Base-by-base conservation (phyloP, 1,140 invertebrate genomes). In the Nasonia longicornis region DNA sequence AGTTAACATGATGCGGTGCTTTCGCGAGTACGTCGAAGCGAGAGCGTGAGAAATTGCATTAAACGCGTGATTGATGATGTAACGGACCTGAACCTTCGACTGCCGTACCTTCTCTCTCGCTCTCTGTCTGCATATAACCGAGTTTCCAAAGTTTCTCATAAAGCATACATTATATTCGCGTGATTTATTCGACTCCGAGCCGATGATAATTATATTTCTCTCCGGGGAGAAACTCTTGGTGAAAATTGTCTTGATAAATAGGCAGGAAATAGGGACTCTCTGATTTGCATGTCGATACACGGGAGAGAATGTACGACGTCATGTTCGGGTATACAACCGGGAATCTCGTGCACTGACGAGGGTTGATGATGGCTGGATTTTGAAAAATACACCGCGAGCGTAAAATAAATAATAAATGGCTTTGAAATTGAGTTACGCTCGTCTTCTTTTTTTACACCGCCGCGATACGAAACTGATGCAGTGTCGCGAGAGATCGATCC, bases 41-140 rank as follows among this genome's bases (percentile, higher is more conserved):
- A 74, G 72, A 29, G 71, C 14, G 29, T 31, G 77, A 80, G 72
- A 81, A 75, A 81, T 76, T 63, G 66, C 64, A 81, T 76, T 81
- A 76, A 76, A 75, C 26, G 38, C 58, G 35, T 76, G 74, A 76
- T 76, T 45, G 74, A 76, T 76, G 52, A 76, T 66, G 63, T 71
- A 76, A 81, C 67, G 71, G 72, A n/a, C 52, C 42, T 8, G 70
- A 80, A 42, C 67, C 71, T 16, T 48, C 42, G 10, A 26, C 42
- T 38, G 71, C 16, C 38, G 71, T 22, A 73, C 20, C 31, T 26
- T 48, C 71, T 14, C 71, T 26, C 71, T 26, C 31, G 31, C 71
- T 26, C 35, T 45, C 8, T 35, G 8, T 45, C 8, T 35, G 8
- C 35, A 35, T 16, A 42, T 48, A 73, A 48, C 38, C 10, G 16